Evolutionary conservation across 1,140 invertebrate genomes (phyloP).

Genomic region (Ceratina australensis): DNA sequence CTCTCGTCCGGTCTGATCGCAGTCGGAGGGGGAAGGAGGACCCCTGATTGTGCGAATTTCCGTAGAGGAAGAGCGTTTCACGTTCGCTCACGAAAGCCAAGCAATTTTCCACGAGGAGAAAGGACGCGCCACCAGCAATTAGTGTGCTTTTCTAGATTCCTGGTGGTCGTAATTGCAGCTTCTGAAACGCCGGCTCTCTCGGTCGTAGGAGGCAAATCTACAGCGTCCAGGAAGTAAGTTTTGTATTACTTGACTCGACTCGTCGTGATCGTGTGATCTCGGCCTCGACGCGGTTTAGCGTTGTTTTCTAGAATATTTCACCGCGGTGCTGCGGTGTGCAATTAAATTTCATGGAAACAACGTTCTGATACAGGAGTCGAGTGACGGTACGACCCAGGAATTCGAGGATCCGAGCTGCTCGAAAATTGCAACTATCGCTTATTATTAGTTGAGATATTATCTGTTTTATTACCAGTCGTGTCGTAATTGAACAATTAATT

Average conservation of each 20-base stretch:
- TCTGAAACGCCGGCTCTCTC: background rate
- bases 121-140: conserved; percentile 51
- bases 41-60: conserved; percentile 50
- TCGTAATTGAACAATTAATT: too few relatives aligned
- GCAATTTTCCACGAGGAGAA: conserved; percentile 47
- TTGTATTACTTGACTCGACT: background rate
- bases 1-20: background rate
- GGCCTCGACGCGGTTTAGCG: background rate
- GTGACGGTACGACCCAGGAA: background rate
- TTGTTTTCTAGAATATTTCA: background rate
- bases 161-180: background rate
- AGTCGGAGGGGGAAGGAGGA: conserved; percentile 20
- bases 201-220: conserved; percentile 8
- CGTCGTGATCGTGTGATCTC: conserved; percentile 18
- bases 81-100: conserved; percentile 35
- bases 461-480: too few relatives aligned
- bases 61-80: conserved; percentile 35
- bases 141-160: conserved; percentile 42
- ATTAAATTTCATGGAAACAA: conserved; percentile 21
- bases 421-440: conserved; percentile 5
- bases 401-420: background rate
- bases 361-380: conserved; percentile 15
- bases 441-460: too few relatives aligned
- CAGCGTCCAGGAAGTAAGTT: background rate
- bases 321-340: background rate